Conservation (phyloP, 2,888 invertebrate genomes). For the Sceliomorpha sp. region DNA sequence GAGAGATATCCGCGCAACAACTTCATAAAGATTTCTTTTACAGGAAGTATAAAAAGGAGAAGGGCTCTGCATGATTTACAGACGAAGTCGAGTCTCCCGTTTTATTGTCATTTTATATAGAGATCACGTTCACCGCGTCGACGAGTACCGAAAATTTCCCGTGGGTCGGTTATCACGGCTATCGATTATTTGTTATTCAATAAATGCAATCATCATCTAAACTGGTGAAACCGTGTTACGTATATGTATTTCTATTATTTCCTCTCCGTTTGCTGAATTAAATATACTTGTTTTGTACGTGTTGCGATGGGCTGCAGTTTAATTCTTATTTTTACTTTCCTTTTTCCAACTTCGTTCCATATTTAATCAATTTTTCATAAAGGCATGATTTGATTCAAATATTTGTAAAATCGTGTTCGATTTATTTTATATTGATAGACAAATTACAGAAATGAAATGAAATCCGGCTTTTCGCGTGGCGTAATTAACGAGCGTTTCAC, state of each 20-base stretch:
- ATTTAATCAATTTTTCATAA: too few species aligned
- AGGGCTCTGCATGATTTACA: conserved; percentile 44
- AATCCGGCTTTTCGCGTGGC: conserved; percentile 15
- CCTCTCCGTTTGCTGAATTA: too few species aligned
- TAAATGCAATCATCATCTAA: conserved; percentile 65
- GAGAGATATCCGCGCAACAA: conserved; percentile 37
- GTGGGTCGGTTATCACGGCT: conserved; percentile 57
- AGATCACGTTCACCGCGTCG: conserved; percentile 45
- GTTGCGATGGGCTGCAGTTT: too few species aligned
- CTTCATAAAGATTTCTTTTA: conserved; percentile 51
- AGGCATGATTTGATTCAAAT: too few species aligned
- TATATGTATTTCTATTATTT: conserved; percentile 17
- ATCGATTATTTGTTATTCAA: conserved; percentile 68
- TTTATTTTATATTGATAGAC: too few species aligned
- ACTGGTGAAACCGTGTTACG: conserved; percentile 42
- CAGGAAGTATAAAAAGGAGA: conserved; percentile 31
- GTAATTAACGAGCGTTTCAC: conserved; percentile 49
- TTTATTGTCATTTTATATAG: conserved; percentile 49
- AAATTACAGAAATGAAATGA: too few species aligned
- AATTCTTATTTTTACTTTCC: too few species aligned
- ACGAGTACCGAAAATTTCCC: conserved; percentile 59
- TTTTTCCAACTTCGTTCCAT: too few species aligned
- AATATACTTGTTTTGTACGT: too few species aligned
- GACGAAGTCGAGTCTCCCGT: conserved; percentile 3
- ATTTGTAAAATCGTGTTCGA: too few species aligned